Evolutionary conservation across 30 jellyfish, hydroid and myxozoan genomes (phyloP).

Genomic region (Cassiopea andromeda): DNA sequence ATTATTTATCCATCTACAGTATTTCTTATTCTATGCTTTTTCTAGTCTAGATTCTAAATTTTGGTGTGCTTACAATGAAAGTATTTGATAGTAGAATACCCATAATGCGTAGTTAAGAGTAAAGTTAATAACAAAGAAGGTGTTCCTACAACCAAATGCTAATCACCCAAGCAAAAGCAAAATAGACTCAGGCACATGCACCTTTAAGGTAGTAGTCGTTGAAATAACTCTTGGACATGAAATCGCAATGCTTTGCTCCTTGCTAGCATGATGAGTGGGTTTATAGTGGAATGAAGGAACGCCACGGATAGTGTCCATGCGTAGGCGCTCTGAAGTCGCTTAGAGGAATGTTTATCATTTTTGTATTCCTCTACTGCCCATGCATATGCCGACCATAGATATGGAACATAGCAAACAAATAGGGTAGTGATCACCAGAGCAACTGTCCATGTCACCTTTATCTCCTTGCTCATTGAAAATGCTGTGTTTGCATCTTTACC

Average conservation of each 20-base stretch:
- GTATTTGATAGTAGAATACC: no score
- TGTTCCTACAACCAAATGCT: no score
- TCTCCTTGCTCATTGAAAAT: conserved; percentile 25
- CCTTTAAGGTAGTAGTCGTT: not conserved
- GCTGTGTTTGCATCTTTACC: not conserved
- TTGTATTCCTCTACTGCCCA: conserved; percentile 52
- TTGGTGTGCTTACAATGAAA: no score
- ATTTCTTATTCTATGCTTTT: no score
- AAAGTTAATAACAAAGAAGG: no score
- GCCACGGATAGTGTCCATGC: conserved; percentile 65
- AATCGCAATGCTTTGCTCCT: conserved; percentile 39
- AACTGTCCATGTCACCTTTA: conserved; percentile 55
- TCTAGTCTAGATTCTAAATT: no score
- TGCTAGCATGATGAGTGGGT: conserved; percentile 39
- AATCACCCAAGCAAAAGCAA: no score
- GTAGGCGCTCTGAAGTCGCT: conserved; percentile 38
- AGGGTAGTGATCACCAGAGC: conserved; percentile 45
- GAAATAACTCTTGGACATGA: not conserved
- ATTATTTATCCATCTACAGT: no score
- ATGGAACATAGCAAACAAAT: conserved; percentile 54
- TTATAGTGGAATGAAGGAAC: conserved; percentile 50
- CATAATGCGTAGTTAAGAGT: no score
- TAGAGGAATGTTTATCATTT: conserved; percentile 4
- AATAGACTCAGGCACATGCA: no score
- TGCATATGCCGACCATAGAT: conserved; percentile 47